Percentiles rank a stretch among this genome's conserved stretches.
Evolutionary conservation across 1,140 invertebrate species (phyloP).

Genomic region (Lutraria rhynchaena): DNA sequence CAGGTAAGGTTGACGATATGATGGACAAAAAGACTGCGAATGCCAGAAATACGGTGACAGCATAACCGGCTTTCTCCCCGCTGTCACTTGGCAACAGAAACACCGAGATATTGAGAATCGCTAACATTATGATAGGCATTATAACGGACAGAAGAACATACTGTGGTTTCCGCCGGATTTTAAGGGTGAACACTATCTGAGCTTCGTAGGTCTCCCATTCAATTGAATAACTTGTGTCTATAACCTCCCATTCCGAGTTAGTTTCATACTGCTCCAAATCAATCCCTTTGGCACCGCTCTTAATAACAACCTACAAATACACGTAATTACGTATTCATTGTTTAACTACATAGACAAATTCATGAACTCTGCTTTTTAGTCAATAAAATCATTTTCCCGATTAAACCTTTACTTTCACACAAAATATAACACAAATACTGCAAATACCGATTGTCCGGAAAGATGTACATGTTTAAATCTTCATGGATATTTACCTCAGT

Average conservation of each 20-base stretch:
- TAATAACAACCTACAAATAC: constrained; percentile 11
- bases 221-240: constrained; percentile 1
- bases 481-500: constrained; percentile 65
- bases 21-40: constrained; percentile 52
- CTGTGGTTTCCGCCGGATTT: constrained; percentile 25
- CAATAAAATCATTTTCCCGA: neutral
- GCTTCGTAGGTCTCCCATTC: constrained; percentile 8
- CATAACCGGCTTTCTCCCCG: constrained; percentile 37
- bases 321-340: no score
- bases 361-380: neutral
- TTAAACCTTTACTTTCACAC: neutral
- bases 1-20: constrained; percentile 34
- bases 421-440: neutral
- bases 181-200: constrained; percentile 1
- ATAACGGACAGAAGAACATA: constrained; percentile 27
- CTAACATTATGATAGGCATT: constrained; percentile 28
- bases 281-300: constrained; percentile 26
- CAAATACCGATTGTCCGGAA: no score
- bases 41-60: constrained; percentile 43
- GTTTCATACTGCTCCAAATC: constrained; percentile 14
- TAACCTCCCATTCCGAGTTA: constrained; percentile 31
- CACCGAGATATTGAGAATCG: constrained; percentile 13
- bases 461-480: neutral
- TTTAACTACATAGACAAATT: neutral
- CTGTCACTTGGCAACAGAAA: constrained; percentile 27